Evolutionary conservation across 2,113 vertebrate genomes (phyloP).

Genomic region (Brachypteracias leptosomus): DNA sequence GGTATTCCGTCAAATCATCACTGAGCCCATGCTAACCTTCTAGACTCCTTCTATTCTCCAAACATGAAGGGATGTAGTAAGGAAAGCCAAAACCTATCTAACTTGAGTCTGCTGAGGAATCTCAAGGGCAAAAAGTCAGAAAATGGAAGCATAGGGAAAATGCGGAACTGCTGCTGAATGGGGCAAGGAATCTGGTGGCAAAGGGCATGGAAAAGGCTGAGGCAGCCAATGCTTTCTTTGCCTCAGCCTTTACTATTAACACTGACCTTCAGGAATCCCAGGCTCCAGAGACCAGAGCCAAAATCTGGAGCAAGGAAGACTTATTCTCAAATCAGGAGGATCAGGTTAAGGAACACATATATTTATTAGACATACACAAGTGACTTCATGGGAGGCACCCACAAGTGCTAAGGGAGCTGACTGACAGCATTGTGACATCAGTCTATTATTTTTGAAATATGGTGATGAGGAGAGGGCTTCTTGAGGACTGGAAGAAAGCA

Average conservation of each 20-base stretch:
- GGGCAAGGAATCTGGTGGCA: background rate
- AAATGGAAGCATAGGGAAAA: background rate
- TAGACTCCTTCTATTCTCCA: background rate
- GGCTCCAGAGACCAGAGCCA: background rate
- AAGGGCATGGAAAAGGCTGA: background rate
- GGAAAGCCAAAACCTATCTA: background rate
- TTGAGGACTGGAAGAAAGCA: background rate
- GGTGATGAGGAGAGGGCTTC: background rate
- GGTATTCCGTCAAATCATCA: background rate
- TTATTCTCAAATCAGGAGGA: background rate
- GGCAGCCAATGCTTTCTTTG: rapidly evolving
- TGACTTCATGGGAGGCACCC: background rate
- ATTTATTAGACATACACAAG: background rate
- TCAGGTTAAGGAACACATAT: background rate
- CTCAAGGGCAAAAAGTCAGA: background rate
- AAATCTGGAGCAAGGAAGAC: background rate
- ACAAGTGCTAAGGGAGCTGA: background rate
- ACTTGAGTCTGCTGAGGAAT: background rate
- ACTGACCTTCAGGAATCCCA: background rate
- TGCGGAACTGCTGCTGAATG: background rate
- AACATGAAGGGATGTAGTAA: background rate
- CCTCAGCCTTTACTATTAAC: background rate
- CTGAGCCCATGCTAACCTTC: background rate
- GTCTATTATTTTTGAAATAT: background rate
- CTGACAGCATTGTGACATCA: background rate